Conservation (phyloP, 2,797 vertebrate species). For the Acanthurus leucopareius region DNA sequence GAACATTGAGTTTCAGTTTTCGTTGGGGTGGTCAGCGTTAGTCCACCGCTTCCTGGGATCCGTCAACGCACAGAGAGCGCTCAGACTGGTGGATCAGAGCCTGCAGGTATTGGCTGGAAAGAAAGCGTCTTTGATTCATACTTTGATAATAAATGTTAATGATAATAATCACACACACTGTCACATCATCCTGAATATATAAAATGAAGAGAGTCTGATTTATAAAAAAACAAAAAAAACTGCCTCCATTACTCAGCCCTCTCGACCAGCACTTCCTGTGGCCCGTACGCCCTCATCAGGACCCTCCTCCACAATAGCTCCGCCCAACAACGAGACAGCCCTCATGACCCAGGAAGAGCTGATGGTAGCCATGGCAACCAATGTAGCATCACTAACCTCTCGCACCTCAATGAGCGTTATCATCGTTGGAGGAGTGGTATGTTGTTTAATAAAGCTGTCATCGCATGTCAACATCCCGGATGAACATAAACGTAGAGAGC, state of each 20-base stretch:
- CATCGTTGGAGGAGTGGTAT: slow-evolving; percentile 94
- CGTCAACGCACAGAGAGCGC: slow-evolving; percentile 89
- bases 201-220: neutral
- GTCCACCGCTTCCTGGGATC: slow-evolving; percentile 94
- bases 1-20: slow-evolving; percentile 95
- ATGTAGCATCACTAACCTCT: slow-evolving; percentile 93
- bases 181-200: no score
- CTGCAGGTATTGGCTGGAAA: slow-evolving; percentile 83
- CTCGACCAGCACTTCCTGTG: slow-evolving; percentile 86
- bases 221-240: neutral
- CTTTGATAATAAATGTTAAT: neutral
- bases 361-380: slow-evolving; percentile 90
- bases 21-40: slow-evolving; percentile 92
- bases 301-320: slow-evolving; percentile 76
- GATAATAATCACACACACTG: neutral
- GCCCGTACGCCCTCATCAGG: slow-evolving; percentile 86
- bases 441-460: slow-evolving; percentile 56
- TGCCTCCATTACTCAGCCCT: slow-evolving; percentile 37
- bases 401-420: slow-evolving; percentile 93
- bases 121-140: neutral
- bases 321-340: slow-evolving; percentile 80
- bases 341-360: slow-evolving; percentile 89
- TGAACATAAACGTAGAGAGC: neutral
- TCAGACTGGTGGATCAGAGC: slow-evolving; percentile 90
- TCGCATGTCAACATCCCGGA: neutral